Evolutionary conservation across 2,888 invertebrate species (phyloP).

Genomic region (Kuschelorhynchus macadamiae): DNA sequence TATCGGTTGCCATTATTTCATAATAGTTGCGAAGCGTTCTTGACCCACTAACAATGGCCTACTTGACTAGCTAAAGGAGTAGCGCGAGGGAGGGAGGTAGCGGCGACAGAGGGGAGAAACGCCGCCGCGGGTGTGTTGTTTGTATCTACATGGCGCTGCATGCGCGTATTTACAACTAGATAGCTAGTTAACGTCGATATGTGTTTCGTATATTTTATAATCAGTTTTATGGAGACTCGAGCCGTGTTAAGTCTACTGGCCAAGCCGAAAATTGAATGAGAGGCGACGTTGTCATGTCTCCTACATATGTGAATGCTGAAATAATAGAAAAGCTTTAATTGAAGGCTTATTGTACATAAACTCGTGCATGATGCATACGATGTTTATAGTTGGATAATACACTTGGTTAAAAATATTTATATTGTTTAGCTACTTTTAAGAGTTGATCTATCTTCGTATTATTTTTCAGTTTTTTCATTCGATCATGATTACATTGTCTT

Average conservation of each 20-base stretch:
- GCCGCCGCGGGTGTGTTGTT: slow-evolving; percentile 30
- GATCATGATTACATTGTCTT: too few relatives aligned
- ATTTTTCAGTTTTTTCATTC: too few relatives aligned
- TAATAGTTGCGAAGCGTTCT: slow-evolving; percentile 59
- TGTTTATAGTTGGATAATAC: too few relatives aligned
- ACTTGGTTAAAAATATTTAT: too few relatives aligned
- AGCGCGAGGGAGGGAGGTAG: slow-evolving; percentile 9
- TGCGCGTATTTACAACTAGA: slow-evolving; percentile 28
- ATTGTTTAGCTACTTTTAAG: too few relatives aligned
- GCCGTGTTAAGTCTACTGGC: not conserved
- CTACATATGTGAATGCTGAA: too few relatives aligned
- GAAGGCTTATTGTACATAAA: too few relatives aligned
- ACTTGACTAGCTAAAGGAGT: slow-evolving; percentile 55
- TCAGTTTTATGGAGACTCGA: slow-evolving; percentile 14
- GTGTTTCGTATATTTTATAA: slow-evolving; percentile 7
- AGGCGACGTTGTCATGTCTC: slow-evolving; percentile 9
- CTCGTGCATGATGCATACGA: too few relatives aligned
- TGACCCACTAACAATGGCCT: slow-evolving; percentile 68
- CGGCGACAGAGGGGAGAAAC: slow-evolving; percentile 16
- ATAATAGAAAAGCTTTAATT: too few relatives aligned
- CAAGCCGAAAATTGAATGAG: slow-evolving; percentile 4
- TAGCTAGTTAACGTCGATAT: slow-evolving; percentile 16
- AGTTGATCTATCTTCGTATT: too few relatives aligned
- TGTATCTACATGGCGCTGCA: slow-evolving; percentile 29
- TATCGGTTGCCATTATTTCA: slow-evolving; percentile 42